These are phyloP conservation scores for Ennomos erosarius DNA, from an alignment of 2,888 invertebrate species.

Conservation along the genomic window DNA sequence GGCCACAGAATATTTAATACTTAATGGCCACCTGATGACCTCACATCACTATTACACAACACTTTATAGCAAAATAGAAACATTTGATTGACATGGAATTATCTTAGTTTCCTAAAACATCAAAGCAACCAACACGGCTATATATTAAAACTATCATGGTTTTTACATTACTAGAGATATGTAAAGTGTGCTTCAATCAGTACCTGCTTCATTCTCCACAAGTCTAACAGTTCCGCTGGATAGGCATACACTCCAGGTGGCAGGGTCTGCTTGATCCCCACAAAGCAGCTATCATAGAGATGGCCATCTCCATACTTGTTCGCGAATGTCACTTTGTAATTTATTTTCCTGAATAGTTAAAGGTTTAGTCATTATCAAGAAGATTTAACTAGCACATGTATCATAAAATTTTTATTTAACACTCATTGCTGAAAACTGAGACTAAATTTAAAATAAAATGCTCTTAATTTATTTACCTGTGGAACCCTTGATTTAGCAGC, in stretches of 20 bases:
- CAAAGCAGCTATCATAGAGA: conserved; percentile 57
- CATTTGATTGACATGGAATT: no score
- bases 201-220: conserved; percentile 57
- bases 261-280: conserved; percentile 64
- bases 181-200: background rate
- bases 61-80: no score
- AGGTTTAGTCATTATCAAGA: background rate
- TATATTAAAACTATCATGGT: no score
- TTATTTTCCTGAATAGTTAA: conserved; percentile 63
- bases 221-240: conserved; percentile 67
- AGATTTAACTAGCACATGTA: background rate
- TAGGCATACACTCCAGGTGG: conserved; percentile 69
- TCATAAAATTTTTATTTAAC: no score
- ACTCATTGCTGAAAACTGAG: no score
- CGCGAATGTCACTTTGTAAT: conserved; percentile 59
- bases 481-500: conserved; percentile 68
- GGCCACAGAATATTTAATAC: no score
- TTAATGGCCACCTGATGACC: no score
- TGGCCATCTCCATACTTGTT: conserved; percentile 43
- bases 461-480: conserved; percentile 58
- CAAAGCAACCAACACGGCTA: no score
- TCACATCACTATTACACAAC: no score
- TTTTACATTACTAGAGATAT: background rate
- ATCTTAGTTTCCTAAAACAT: no score
- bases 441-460: no score